Evolutionary conservation across 2,113 vertebrate species (phyloP).

Genomic region (Hucho hucho): DNA sequence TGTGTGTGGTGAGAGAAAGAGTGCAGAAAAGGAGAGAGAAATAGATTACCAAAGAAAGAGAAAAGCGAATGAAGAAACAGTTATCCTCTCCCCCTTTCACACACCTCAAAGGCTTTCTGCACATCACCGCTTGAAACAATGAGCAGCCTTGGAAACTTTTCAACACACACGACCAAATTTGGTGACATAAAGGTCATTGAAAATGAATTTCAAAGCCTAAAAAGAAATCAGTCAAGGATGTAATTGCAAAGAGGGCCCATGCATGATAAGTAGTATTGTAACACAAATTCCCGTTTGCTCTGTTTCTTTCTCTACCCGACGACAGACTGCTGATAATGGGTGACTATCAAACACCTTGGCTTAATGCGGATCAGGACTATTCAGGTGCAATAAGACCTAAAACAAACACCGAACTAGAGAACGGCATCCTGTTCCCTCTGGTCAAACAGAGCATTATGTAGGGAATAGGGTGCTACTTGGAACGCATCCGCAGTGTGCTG

Average conservation of each 20-base stretch:
- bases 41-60: constrained; percentile 22
- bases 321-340: constrained; percentile 58
- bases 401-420: neutral
- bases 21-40: neutral
- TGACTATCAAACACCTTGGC: constrained; percentile 57
- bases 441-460: no score
- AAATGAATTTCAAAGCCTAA: constrained; percentile 75
- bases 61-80: constrained; percentile 29
- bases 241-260: constrained; percentile 75
- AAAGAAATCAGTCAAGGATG: constrained; percentile 81
- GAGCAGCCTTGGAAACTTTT: constrained; percentile 70
- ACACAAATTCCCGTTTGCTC: constrained; percentile 57
- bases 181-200: constrained; percentile 78
- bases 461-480: neutral
- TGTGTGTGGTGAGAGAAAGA: neutral
- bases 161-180: constrained; percentile 62
- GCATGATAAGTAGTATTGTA: constrained; percentile 74
- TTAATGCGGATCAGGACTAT: constrained; percentile 44
- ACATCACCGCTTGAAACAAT: constrained; percentile 76
- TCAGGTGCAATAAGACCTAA: constrained; percentile 41
- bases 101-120: constrained; percentile 56
- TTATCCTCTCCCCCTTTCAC: constrained; percentile 62
- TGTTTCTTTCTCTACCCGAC: constrained; percentile 40
- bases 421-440: no score
- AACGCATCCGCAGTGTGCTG: no score